Conservation (phyloP, 1,140 invertebrate species). For the Zaprionus camerounensis region DNA sequence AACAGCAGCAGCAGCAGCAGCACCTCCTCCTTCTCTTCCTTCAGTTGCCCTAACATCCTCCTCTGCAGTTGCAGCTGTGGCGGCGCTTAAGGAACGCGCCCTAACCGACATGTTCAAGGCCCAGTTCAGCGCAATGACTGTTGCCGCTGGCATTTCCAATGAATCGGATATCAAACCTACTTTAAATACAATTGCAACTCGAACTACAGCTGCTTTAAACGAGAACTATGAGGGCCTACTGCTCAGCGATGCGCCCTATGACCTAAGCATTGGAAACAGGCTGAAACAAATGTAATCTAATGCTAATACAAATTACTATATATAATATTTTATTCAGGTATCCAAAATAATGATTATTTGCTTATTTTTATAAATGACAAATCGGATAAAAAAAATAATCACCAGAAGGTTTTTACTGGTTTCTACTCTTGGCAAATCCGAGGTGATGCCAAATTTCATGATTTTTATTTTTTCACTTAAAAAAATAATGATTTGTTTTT, state of each 20-base stretch:
- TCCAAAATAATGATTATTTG: no score
- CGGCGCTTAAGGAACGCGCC: slow-evolving; percentile 54
- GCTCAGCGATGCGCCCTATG: slow-evolving; percentile 66
- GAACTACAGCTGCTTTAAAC: not conserved
- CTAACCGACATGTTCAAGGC: slow-evolving; percentile 68
- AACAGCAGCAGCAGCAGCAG: not conserved
- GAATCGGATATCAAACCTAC: slow-evolving; percentile 4
- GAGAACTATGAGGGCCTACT: slow-evolving; percentile 38
- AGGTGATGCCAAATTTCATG: no score
- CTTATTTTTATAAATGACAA: no score
- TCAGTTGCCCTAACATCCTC: slow-evolving; percentile 9
- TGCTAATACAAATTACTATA: not conserved
- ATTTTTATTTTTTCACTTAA: no score
- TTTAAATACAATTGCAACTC: not conserved
- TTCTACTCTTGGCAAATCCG: no score
- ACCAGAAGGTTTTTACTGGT: no score
- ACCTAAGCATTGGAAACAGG: slow-evolving; percentile 73
- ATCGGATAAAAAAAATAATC: no score
- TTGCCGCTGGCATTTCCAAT: slow-evolving; percentile 7
- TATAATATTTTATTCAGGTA: not conserved
- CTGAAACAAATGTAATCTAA: slow-evolving; percentile 67
- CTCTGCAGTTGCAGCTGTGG: slow-evolving; percentile 34
- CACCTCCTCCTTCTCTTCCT: no score
- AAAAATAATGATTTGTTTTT: no score
- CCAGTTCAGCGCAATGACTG: slow-evolving; percentile 53